Base-by-base conservation (phyloP, 1,140 invertebrate species). In the Halesus radiatus region DNA sequence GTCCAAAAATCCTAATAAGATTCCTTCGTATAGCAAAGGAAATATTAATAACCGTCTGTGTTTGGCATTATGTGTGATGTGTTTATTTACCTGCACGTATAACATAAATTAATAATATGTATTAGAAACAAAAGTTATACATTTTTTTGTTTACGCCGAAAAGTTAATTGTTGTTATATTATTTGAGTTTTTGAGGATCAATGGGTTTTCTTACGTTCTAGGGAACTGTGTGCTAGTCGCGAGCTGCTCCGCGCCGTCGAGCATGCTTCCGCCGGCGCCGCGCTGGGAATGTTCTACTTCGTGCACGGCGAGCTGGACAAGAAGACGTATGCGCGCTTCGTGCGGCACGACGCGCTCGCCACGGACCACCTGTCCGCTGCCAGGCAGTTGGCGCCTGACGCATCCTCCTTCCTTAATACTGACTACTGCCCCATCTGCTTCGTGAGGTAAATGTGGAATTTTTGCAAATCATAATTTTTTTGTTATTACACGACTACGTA, bases 221-320 rank as follows among this genome's bases (percentile, higher is more conserved):
- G 76, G 22, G 76, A 77, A 45, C 20, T 77, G 37, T 62, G 56
- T 20, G 76, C 76, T 1, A 77, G 76, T 20, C 76, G 60, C 6
- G 76, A 77, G 58, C 76, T 77, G 8, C 58, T 66, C 15, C 58
- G 58, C 18, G 76, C 76, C 6, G 56, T 52, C 10, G 76, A 77
- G 60, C 76, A 77, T 15, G 60, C 60, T 4, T 62, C 56, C 16
- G 76, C 76, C 10, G 76, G 56, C 10, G 76, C 58, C 8, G 45
- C 76, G 6, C 76, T 77, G n/a, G 76, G 76, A 10, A 66, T 66
- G 62, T 52, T 77, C 32, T 66, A 66, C 15, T 53, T 50, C 20
- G 58, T 52, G 58, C 58, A 62, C 32, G 76, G 76, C 3, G 58
- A 37, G 29, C 60, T 77, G 32, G 76, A 66, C 60, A 62, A 16